Evolutionary conservation across 2,797 vertebrate species (phyloP).

Genomic region (Macropodus opercularis): DNA sequence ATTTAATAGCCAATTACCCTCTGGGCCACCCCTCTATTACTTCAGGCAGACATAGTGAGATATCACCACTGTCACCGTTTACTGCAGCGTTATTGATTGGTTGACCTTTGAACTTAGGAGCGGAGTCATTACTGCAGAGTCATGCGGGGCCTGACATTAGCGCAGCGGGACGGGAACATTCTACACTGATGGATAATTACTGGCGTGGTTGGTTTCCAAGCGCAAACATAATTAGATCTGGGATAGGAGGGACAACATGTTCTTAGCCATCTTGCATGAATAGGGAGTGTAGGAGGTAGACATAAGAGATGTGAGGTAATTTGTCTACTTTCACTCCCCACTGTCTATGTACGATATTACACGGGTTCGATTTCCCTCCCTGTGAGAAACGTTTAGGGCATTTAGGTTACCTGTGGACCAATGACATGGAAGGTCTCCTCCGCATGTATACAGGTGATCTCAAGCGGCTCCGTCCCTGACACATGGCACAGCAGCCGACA

Average conservation of each 20-base stretch:
- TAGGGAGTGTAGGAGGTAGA: constrained; percentile 41
- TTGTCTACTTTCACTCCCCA: constrained; percentile 19
- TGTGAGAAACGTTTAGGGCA: background rate
- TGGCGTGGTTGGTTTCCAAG: constrained; percentile 66
- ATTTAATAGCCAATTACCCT: constrained; percentile 77
- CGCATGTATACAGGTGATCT: constrained; percentile 96
- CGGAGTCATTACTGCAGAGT: constrained; percentile 73
- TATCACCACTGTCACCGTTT: constrained; percentile 38
- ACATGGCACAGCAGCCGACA: constrained; percentile 93
- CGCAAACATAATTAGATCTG: constrained; percentile 76
- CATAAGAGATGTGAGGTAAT: constrained; percentile 26
- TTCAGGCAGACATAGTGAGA: constrained; percentile 40
- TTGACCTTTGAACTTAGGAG: constrained; percentile 74
- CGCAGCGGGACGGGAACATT: constrained; percentile 56
- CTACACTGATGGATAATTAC: constrained; percentile 71
- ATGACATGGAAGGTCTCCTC: constrained; percentile 98
- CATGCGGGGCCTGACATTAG: constrained; percentile 65
- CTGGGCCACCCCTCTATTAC: constrained; percentile 58
- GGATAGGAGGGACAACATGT: constrained; percentile 44
- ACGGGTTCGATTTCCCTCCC: constrained; percentile 29
- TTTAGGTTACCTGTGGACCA: constrained; percentile 90
- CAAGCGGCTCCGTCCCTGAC: constrained; percentile 93
- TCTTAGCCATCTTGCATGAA: constrained; percentile 37
- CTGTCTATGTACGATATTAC: constrained; percentile 16
- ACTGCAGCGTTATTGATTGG: constrained; percentile 71